Percentiles rank a stretch among this genome's conserved stretches.
phyloP scores from a whole-genome alignment of 1,140 invertebrate genomes.

The Cydia splendana region DNA sequence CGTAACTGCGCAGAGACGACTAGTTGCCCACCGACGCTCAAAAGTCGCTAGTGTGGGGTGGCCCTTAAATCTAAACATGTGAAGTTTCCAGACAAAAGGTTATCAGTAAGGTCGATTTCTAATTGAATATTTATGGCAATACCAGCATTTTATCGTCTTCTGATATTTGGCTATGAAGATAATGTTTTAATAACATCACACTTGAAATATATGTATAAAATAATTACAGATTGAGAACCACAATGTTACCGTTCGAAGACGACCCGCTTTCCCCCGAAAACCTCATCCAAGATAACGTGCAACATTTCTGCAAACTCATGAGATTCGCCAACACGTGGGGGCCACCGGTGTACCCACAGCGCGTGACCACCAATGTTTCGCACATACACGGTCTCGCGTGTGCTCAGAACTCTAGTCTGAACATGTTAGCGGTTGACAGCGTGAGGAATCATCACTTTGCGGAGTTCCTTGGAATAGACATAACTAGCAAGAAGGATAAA shows the following conservation, averaged over 20 bases:
- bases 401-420: slow-evolving; percentile 83
- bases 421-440: slow-evolving; percentile 87
- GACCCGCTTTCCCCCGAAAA: slow-evolving; percentile 80
- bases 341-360: slow-evolving; percentile 54
- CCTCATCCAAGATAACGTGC: slow-evolving; percentile 67
- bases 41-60: too few species aligned
- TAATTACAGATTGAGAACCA: slow-evolving; percentile 69
- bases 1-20: too few species aligned
- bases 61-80: too few species aligned
- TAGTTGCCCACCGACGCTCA: too few species aligned
- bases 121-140: too few species aligned
- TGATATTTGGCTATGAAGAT: too few species aligned
- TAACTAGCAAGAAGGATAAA: slow-evolving; percentile 81
- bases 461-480: slow-evolving; percentile 85
- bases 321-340: slow-evolving; percentile 67
- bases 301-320: slow-evolving; percentile 72
- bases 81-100: too few species aligned
- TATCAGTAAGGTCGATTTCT: too few species aligned
- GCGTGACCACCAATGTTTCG: slow-evolving; percentile 48
- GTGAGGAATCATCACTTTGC: slow-evolving; percentile 86
- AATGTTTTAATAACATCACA: too few species aligned
- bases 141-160: too few species aligned
- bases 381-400: slow-evolving; percentile 62
- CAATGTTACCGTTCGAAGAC: slow-evolving; percentile 74
- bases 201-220: slow-evolving; percentile 20